Percentiles rank a stretch among this genome's conserved stretches.
Conservation (phyloP, 1,140 invertebrate species). For the Stegodyphus mimosarum region DNA sequence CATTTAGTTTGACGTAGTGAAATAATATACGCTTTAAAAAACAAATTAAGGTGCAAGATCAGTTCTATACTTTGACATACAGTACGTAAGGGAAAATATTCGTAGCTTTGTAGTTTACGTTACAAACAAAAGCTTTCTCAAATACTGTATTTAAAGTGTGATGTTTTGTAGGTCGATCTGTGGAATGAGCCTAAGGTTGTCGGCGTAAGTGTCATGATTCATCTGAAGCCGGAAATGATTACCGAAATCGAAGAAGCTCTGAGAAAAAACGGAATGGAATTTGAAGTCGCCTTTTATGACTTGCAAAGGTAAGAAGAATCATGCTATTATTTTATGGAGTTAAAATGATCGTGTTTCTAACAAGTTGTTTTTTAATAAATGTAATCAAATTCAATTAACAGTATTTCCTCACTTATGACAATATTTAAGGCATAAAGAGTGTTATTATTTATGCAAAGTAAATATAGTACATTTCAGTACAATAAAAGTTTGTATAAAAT, state of each 20-base stretch:
- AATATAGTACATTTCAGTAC: too few species aligned
- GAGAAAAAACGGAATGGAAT: slow-evolving; percentile 12
- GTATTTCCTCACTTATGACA: background rate
- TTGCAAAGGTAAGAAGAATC: slow-evolving; percentile 42
- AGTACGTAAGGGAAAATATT: too few species aligned
- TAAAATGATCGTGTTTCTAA: background rate
- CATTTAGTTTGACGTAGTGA: too few species aligned
- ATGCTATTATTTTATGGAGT: background rate
- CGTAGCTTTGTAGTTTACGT: too few species aligned
- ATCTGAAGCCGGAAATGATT: slow-evolving; percentile 22
- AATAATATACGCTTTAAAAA: too few species aligned
- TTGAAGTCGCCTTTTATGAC: slow-evolving; percentile 22
- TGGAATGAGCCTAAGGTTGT: slow-evolving; percentile 47
- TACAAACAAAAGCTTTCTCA: too few species aligned
- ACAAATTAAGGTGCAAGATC: too few species aligned
- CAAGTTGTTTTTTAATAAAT: background rate
- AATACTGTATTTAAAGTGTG: too few species aligned
- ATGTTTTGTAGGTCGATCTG: slow-evolving; percentile 26
- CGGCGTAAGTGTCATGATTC: slow-evolving; percentile 18
- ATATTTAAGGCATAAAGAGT: too few species aligned
- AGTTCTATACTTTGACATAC: too few species aligned
- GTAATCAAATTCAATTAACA: background rate
- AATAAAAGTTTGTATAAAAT: too few species aligned
- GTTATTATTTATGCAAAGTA: too few species aligned
- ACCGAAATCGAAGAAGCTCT: slow-evolving; percentile 18